Evolutionary conservation across 2,113 vertebrate species (phyloP).

Genomic region (Epinephelus fuscoguttatus): DNA sequence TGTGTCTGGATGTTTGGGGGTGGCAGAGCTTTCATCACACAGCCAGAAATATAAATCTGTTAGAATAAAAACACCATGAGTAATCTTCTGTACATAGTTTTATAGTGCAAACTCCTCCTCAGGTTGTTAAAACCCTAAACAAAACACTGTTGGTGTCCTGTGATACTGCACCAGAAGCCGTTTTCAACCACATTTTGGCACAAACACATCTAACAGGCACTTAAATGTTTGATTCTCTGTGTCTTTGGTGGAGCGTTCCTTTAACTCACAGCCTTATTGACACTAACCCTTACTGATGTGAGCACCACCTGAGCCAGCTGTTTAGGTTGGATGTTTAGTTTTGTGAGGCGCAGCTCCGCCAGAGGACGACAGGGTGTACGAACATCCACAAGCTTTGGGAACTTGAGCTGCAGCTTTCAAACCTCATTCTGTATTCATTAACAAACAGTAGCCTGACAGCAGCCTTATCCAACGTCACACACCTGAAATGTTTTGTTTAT

Average conservation of each 20-base stretch:
- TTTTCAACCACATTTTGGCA: not conserved
- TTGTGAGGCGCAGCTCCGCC: not conserved
- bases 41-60: not conserved
- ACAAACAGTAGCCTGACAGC: conserved; percentile 42
- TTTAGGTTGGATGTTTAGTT: conserved; percentile 30
- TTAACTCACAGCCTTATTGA: conserved; percentile 48
- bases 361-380: conserved; percentile 12
- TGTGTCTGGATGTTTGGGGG: not conserved
- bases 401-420: conserved; percentile 60
- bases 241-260: conserved; percentile 1
- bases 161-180: not conserved
- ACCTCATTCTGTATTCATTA: conserved; percentile 36
- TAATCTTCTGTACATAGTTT: not conserved
- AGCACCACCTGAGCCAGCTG: conserved; percentile 47
- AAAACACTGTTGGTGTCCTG: not conserved
- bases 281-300: conserved; percentile 34
- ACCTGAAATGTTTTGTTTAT: not conserved
- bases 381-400: conserved; percentile 2
- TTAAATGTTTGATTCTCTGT: not conserved
- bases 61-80: not conserved
- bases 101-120: not conserved
- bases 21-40: not conserved
- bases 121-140: not conserved
- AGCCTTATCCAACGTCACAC: conserved; percentile 48
- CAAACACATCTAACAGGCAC: not conserved